These are phyloP conservation scores for Chrysogorgia sp. DNA, from an alignment of 92 coral and sea anemone species.

Conservation along the genomic window DNA sequence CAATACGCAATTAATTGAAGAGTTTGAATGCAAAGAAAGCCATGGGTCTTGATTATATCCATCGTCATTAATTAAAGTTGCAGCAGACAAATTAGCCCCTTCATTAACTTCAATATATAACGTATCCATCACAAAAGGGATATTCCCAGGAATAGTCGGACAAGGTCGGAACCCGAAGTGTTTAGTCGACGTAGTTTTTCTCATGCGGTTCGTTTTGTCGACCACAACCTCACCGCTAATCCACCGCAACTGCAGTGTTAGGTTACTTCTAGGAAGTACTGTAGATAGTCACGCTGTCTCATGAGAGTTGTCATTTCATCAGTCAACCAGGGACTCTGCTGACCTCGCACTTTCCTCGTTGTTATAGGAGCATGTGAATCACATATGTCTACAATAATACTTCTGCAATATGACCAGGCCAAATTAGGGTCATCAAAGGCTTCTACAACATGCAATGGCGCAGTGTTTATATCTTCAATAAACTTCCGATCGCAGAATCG, in stretches of 20 bases:
- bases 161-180: too few species aligned
- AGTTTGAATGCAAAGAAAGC: background rate
- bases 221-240: too few species aligned
- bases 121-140: background rate
- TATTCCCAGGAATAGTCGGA: too few species aligned
- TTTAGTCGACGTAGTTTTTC: too few species aligned
- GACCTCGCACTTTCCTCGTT: background rate
- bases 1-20: constrained; percentile 10
- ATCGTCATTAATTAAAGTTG: background rate
- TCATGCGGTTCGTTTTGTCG: too few species aligned
- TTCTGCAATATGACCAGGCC: constrained; percentile 7
- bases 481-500: background rate
- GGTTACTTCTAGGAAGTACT: too few species aligned
- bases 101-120: constrained; percentile 8
- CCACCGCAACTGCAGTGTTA: too few species aligned
- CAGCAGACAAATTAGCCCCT: constrained; percentile 12
- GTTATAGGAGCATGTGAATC: background rate
- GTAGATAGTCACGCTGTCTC: background rate
- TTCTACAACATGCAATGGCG: constrained; percentile 11
- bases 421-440: constrained; percentile 8
- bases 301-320: background rate
- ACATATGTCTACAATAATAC: background rate
- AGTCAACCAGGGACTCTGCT: background rate
- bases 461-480: background rate
- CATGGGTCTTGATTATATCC: constrained; percentile 22